Evolutionary conservation across 2,797 vertebrate species (phyloP).

Genomic region (Telmatherina bonti): DNA sequence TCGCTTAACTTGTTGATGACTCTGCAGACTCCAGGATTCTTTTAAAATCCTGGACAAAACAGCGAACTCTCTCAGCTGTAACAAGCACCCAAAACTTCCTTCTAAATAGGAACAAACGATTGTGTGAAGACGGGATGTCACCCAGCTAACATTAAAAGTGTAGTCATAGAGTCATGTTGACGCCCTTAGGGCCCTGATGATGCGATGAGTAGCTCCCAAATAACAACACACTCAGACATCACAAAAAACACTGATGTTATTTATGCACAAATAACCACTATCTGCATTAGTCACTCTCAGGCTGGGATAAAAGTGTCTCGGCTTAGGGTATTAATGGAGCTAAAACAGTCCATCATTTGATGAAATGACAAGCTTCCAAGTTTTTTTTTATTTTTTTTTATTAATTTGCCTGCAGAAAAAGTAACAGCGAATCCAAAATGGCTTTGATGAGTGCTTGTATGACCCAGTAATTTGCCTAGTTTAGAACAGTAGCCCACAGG

Average conservation of each 20-base stretch:
- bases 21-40: no score
- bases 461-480: slow-evolving; percentile 25
- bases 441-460: slow-evolving; percentile 40
- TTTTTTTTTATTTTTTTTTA: slow-evolving; percentile 16
- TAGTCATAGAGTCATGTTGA: slow-evolving; percentile 43
- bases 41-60: no score
- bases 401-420: slow-evolving; percentile 23
- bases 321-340: slow-evolving; percentile 66
- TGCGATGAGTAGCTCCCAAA: slow-evolving; percentile 49
- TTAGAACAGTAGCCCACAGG: slow-evolving; percentile 42
- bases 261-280: slow-evolving; percentile 28
- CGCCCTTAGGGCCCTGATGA: slow-evolving; percentile 45
- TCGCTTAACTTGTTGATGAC: neutral
- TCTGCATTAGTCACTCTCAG: slow-evolving; percentile 52
- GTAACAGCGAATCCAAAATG: slow-evolving; percentile 41
- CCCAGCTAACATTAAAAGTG: slow-evolving; percentile 24
- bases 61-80: neutral
- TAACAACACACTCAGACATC: slow-evolving; percentile 41
- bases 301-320: slow-evolving; percentile 61
- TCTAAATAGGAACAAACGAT: slow-evolving; percentile 6
- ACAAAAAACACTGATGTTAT: slow-evolving; percentile 41
- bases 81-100: neutral
- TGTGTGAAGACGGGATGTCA: slow-evolving; percentile 10
- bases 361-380: slow-evolving; percentile 47
- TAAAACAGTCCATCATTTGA: slow-evolving; percentile 70